These are phyloP conservation scores for Sebastiscus albofasciatus DNA, from an alignment of 2,797 vertebrate genomes.

Conservation along the genomic window DNA sequence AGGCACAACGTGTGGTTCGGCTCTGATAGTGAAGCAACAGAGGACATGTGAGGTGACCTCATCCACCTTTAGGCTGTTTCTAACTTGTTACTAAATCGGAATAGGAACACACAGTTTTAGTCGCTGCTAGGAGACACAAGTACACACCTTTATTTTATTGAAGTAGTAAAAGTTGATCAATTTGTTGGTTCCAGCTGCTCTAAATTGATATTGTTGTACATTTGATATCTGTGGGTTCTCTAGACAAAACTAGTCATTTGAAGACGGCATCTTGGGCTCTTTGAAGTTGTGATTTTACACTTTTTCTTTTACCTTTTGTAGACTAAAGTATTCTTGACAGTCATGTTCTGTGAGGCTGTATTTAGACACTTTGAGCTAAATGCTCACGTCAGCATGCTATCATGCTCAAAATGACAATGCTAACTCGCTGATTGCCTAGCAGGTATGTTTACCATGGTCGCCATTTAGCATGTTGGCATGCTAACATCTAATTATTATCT, in stretches of 20 bases:
- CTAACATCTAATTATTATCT: neutral
- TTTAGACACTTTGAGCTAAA: too few relatives aligned
- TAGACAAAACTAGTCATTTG: neutral
- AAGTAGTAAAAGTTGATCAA: neutral
- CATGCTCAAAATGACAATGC: too few relatives aligned
- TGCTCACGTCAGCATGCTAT: too few relatives aligned
- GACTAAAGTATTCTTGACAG: neutral
- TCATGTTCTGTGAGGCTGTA: neutral
- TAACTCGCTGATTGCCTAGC: too few relatives aligned
- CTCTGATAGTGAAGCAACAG: constrained; percentile 12
- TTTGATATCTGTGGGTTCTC: neutral
- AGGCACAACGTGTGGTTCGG: neutral
- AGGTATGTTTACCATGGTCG: too few relatives aligned
- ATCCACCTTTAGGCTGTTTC: constrained; percentile 24
- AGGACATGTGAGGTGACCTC: constrained; percentile 29
- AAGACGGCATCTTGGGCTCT: neutral
- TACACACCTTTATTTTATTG: neutral
- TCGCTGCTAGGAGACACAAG: neutral
- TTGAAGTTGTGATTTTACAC: too few relatives aligned
- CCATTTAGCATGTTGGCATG: neutral
- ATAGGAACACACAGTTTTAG: neutral
- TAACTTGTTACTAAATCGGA: constrained; percentile 4
- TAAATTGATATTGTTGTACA: neutral
- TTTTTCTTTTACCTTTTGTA: neutral
- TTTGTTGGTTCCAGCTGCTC: neutral